Evolutionary conservation across 2,888 invertebrate genomes (phyloP), one percentile per base, ranked within the genome.

Genomic region (Watsonalla cultraria): DNA sequence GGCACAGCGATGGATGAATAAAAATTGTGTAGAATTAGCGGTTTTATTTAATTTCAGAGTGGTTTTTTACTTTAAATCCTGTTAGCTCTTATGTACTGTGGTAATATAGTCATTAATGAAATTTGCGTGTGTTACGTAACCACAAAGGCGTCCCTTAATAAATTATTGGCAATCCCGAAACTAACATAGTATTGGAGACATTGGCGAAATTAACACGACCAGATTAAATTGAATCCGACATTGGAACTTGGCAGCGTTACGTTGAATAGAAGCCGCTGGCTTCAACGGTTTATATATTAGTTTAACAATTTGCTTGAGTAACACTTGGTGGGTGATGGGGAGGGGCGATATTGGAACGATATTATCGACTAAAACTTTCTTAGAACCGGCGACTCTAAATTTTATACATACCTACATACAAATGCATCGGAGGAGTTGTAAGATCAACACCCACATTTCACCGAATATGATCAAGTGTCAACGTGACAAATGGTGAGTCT

Each of bases 231-330:
- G 72, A 80, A 80, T 76, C 70, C 70, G 72, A 76, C 72, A 65
- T 62, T 55, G 61, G 62, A 70, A 73, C 71, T 66, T 72, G 58
- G 56, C 57, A 51, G 52, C 50, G 54, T 52, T 45, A 54, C 53
- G 62, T 55, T 67, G 72, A 67, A 71, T 73, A 58, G 70, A 68
- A 77, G 66, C 74, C 76, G 65, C 73, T 72, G 79, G 76, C 76
- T 80, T 76, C 74, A 64, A 58, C 62, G 64, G 77, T 80, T 78
- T 76, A 75, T 78, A 77, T 76, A 79, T 77, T 76, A 78, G 80
- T 74, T 77, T 67, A 78, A 72, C 80, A 76, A 76, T 76, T 77
- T 75, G 68, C 65, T 70, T 66, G 64, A 74, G 74, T 74, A 66
- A 68, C 62, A 71, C 68, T 64, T 56, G 55, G 56, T 45, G 54